Evolutionary conservation across 2,113 vertebrate genomes (phyloP).

Genomic region (Uropsilus gracilis): DNA sequence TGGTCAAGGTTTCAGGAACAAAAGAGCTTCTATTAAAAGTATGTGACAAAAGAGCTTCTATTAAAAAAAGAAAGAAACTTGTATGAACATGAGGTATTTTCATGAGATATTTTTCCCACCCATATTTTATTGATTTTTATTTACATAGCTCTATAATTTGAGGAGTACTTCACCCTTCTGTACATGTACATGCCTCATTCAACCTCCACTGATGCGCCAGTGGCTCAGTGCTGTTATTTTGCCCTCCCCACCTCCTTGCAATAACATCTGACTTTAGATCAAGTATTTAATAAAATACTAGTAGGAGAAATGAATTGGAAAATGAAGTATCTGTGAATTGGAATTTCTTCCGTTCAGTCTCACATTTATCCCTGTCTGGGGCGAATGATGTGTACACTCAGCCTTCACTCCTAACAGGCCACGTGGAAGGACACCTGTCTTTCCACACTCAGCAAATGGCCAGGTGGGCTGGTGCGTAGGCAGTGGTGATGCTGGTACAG

Average conservation of each 20-base stretch:
- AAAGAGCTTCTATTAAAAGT: not conserved
- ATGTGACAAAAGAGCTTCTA: not conserved
- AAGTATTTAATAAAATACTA: constrained; percentile 26
- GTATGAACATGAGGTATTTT: not conserved
- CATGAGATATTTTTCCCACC: too few relatives aligned
- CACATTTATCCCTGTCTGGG: not conserved
- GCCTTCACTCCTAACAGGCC: not conserved
- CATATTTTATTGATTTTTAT: too few relatives aligned
- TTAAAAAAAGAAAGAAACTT: not conserved
- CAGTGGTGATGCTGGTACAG: not conserved
- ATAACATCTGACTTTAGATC: not conserved
- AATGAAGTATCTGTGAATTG: not conserved
- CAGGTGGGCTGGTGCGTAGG: not conserved
- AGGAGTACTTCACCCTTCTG: too few relatives aligned
- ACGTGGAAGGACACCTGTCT: not conserved
- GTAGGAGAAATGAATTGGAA: not conserved
- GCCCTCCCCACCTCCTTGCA: not conserved
- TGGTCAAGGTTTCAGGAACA: not conserved
- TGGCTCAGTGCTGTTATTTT: too few relatives aligned
- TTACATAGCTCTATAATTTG: too few relatives aligned
- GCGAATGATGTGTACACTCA: not conserved
- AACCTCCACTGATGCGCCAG: too few relatives aligned
- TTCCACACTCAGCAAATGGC: not conserved
- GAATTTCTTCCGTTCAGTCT: not conserved
- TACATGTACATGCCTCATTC: too few relatives aligned